phyloP scores from a whole-genome alignment of 1,140 invertebrate species.

The Cydia strobilella region DNA sequence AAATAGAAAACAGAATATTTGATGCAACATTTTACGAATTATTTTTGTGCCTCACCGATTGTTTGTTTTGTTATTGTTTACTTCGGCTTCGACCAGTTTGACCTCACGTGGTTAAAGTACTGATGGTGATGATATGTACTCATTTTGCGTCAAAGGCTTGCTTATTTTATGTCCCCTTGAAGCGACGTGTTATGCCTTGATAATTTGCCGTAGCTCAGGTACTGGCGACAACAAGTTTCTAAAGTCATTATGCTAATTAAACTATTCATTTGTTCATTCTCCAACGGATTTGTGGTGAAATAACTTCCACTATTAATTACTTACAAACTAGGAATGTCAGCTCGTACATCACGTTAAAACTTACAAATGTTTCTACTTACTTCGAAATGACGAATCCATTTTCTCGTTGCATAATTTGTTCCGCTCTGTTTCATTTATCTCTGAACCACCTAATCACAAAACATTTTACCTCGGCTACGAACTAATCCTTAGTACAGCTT shows the following conservation, averaged over 20 bases:
- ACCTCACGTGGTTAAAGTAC: background rate
- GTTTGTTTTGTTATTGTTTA: too few species aligned
- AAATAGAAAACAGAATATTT: background rate
- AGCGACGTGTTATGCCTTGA: constrained; percentile 18
- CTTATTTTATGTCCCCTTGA: constrained; percentile 23
- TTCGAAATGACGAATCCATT: constrained; percentile 24
- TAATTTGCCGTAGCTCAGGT: background rate
- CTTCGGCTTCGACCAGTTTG: too few species aligned
- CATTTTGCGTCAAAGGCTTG: background rate
- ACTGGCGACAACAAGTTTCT: constrained; percentile 12
- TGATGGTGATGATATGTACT: too few species aligned
- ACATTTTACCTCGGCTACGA: background rate
- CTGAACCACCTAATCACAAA: constrained; percentile 5
- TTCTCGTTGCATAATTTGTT: constrained; percentile 24
- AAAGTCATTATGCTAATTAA: constrained; percentile 25
- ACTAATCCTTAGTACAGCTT: background rate
- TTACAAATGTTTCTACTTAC: constrained; percentile 19
- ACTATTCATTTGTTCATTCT: constrained; percentile 13
- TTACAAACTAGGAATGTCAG: background rate
- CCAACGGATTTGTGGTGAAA: constrained; percentile 26
- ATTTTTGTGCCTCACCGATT: background rate
- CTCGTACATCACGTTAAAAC: background rate
- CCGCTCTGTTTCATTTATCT: constrained; percentile 10
- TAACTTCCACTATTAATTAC: constrained; percentile 27
- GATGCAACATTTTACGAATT: background rate